Evolutionary conservation across 2,797 vertebrate species (phyloP).

Genomic region (Danio tinwini): DNA sequence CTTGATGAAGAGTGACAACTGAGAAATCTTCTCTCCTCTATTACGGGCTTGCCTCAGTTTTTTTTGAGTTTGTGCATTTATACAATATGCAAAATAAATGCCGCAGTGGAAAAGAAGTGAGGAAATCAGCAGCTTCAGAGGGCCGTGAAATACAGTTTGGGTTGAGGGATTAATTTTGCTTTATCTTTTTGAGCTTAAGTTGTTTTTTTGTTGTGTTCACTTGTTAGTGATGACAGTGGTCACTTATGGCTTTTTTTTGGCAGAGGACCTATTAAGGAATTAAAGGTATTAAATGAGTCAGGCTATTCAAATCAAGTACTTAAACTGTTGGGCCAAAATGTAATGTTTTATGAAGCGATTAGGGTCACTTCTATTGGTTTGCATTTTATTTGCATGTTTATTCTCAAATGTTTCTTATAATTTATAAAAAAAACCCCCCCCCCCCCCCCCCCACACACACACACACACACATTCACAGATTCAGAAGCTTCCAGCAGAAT

Average conservation of each 20-base stretch:
- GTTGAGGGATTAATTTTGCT: conserved; percentile 48
- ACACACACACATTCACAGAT: neutral
- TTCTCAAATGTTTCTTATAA: neutral
- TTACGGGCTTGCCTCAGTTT: conserved; percentile 20
- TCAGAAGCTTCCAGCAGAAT: neutral
- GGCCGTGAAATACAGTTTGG: conserved; percentile 48
- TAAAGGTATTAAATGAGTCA: conserved; percentile 32
- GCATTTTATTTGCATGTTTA: conserved; percentile 31
- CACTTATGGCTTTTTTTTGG: conserved; percentile 17
- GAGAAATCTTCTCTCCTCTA: conserved; percentile 33
- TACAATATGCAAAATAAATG: neutral
- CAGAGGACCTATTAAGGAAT: neutral
- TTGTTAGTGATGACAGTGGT: conserved; percentile 23
- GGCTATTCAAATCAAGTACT: conserved; percentile 16
- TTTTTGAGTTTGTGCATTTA: conserved; percentile 5
- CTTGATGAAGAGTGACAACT: conserved; percentile 51
- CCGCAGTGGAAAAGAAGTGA: conserved; percentile 9
- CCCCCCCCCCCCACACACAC: too few relatives aligned
- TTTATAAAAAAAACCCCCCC: neutral
- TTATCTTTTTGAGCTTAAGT: conserved; percentile 44
- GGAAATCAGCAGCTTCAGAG: conserved; percentile 18
- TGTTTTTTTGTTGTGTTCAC: conserved; percentile 27
- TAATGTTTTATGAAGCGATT: conserved; percentile 59
- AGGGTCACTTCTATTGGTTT: conserved; percentile 29
- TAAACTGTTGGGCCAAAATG: conserved; percentile 41